Conservation (phyloP, 2,113 vertebrate species). For the Gallinago media region DNA sequence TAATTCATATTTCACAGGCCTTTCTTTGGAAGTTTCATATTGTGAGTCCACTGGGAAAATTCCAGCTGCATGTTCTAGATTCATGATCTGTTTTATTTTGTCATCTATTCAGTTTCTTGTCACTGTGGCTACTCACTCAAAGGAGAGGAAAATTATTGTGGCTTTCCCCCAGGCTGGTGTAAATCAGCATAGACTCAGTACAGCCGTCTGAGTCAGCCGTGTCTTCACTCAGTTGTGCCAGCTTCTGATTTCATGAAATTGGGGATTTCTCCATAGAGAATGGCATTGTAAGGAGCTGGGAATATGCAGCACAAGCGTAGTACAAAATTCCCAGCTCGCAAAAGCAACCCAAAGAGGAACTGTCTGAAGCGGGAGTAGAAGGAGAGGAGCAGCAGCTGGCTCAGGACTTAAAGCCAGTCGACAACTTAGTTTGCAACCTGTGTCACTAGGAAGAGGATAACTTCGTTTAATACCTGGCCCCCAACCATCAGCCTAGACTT, state of each 20-base stretch:
- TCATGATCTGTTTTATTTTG: slow-evolving; percentile 14
- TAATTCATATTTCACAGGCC: slow-evolving; percentile 15
- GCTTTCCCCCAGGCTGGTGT: background rate
- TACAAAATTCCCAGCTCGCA: rapidly evolving
- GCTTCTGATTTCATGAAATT: background rate
- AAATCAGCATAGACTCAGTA: background rate
- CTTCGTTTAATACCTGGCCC: background rate
- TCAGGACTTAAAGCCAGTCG: rapidly evolving
- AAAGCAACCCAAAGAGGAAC: background rate
- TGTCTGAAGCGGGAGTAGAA: background rate
- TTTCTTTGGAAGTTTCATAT: background rate
- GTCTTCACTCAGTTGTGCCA: background rate
- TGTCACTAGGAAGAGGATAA: background rate
- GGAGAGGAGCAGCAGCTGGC: background rate
- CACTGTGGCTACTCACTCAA: background rate
- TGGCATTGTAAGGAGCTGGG: background rate
- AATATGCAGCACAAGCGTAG: background rate
- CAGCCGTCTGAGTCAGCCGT: background rate
- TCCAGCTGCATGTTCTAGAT: background rate
- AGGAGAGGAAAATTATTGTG: background rate
- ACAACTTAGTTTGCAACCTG: background rate
- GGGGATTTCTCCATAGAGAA: background rate
- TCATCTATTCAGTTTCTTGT: background rate
- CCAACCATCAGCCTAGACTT: background rate
- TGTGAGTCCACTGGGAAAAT: background rate